Evolutionary conservation across 30 jellyfish, hydroid and myxozoan genomes (phyloP).

Genomic region (Phacellophora camtschatica): DNA sequence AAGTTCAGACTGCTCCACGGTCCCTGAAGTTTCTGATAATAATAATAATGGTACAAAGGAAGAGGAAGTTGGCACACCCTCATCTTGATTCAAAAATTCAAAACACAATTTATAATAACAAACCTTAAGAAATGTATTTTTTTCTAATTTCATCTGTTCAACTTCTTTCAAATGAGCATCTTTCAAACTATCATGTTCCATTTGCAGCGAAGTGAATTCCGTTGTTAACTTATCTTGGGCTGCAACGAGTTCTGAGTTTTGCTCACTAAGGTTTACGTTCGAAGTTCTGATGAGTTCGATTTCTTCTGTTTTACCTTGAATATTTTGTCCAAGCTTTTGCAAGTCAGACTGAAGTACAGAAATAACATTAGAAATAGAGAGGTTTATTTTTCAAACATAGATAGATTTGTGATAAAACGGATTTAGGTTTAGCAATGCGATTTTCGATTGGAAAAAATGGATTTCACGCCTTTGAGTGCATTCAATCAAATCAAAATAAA

Average conservation of each 20-base stretch:
- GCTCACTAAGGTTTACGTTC: neutral
- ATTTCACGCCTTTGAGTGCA: no score
- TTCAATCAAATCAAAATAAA: no score
- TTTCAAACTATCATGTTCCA: no score
- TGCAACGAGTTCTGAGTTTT: neutral
- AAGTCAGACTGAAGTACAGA: neutral
- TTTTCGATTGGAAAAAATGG: no score
- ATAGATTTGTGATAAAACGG: no score
- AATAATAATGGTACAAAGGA: no score
- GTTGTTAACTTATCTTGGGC: neutral
- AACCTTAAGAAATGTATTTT: neutral
- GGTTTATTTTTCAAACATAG: no score
- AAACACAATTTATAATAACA: neutral
- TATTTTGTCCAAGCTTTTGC: constrained; percentile 11
- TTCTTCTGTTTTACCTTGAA: constrained; percentile 22
- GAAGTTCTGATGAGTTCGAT: neutral
- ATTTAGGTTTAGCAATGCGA: no score
- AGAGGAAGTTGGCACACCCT: no score
- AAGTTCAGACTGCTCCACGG: no score
- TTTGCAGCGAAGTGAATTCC: neutral
- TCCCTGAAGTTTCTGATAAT: no score
- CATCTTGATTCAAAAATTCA: neutral
- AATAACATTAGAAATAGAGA: no score
- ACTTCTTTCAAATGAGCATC: constrained; percentile 29
- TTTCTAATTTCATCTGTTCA: constrained; percentile 5